Evolutionary conservation across 2,797 vertebrate genomes (phyloP).

Genomic region (Leptoclinus maculatus): DNA sequence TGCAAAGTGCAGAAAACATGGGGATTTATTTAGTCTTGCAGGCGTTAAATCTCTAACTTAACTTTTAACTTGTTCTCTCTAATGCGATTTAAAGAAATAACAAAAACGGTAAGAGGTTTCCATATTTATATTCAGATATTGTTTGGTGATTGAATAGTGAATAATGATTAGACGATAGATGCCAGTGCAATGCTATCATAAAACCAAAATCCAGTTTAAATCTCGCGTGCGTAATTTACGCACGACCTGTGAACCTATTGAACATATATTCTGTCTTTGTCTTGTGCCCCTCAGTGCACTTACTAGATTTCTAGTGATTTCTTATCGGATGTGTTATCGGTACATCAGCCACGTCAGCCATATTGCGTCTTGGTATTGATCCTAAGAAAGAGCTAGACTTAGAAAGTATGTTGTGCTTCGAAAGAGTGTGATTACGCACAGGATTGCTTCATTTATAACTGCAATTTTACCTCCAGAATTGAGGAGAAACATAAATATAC

Average conservation of each 20-base stretch:
- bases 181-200: neutral
- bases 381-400: neutral
- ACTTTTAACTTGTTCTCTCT: slow-evolving; percentile 1
- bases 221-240: slow-evolving; percentile 57
- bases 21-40: slow-evolving; percentile 26
- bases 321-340: slow-evolving; percentile 1
- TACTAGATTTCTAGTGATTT: neutral
- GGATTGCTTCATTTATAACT: neutral
- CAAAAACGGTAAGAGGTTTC: neutral
- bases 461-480: neutral
- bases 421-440: slow-evolving; percentile 16
- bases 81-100: neutral
- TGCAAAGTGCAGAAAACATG: slow-evolving; percentile 59
- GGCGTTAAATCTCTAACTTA: slow-evolving; percentile 17
- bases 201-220: neutral
- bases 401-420: neutral
- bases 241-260: slow-evolving; percentile 7
- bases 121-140: fast-evolving
- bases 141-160: neutral
- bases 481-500: neutral
- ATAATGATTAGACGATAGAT: neutral
- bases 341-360: neutral
- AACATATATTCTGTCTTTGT: neutral
- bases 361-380: neutral
- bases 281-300: neutral